Percentiles rank a stretch among this genome's conserved stretches.
These are phyloP conservation scores for Channa striata DNA, from an alignment of 2,797 vertebrate genomes.

Conservation along the genomic window DNA sequence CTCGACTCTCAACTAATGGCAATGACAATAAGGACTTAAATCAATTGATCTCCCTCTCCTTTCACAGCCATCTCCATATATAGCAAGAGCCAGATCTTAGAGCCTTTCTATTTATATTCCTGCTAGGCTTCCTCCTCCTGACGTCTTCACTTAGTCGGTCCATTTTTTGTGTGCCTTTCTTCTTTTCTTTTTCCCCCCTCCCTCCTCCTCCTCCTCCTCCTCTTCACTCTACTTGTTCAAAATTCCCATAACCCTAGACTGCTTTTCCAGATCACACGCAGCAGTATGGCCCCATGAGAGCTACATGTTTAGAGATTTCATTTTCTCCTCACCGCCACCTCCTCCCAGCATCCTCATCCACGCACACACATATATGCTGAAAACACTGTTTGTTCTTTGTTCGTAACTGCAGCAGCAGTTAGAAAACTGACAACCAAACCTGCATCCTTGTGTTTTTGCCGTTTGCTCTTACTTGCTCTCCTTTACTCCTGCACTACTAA, in stretches of 20 bases:
- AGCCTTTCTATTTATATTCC: conserved; percentile 83
- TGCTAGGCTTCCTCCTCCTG: conserved; percentile 66
- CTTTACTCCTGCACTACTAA: conserved; percentile 21
- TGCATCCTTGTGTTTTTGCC: not conserved
- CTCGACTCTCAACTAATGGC: conserved; percentile 36
- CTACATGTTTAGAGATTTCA: conserved; percentile 68
- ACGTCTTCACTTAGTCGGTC: conserved; percentile 71
- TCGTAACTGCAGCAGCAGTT: conserved; percentile 31
- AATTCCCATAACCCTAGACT: conserved; percentile 76
- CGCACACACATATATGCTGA: not conserved
- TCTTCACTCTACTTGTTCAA: conserved; percentile 57
- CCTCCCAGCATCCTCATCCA: conserved; percentile 30
- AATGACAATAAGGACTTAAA: conserved; percentile 62
- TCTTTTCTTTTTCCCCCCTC: conserved; percentile 10
- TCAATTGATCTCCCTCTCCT: conserved; percentile 66
- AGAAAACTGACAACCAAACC: conserved; percentile 37
- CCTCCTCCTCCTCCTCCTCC: conserved; percentile 29
- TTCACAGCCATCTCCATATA: conserved; percentile 78
- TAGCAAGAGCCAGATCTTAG: conserved; percentile 78
- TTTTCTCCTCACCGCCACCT: conserved; percentile 28
- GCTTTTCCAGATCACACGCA: conserved; percentile 72
- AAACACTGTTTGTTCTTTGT: conserved; percentile 47
- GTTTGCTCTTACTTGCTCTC: conserved; percentile 13
- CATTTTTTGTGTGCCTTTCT: conserved; percentile 11
- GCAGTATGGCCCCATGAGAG: conserved; percentile 64